phyloP scores from a whole-genome alignment of 1,140 invertebrate genomes.

The Atta cephalotes region DNA sequence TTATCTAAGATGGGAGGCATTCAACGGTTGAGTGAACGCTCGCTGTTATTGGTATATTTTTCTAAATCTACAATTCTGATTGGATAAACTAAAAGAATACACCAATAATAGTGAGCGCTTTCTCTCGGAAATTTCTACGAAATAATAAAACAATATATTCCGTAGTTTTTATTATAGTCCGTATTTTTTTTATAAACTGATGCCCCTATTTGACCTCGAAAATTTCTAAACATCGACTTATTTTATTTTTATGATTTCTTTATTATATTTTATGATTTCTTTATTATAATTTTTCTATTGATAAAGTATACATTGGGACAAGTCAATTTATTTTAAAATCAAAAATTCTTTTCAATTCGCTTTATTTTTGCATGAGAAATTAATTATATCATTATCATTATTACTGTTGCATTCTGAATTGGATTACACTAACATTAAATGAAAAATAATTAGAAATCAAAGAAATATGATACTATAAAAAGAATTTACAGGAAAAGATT shows the following conservation, averaged over 20 bases:
- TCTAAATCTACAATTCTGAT: too few relatives aligned
- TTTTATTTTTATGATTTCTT: not conserved
- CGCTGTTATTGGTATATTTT: not conserved
- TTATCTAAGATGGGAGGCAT: not conserved
- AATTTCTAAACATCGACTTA: not conserved
- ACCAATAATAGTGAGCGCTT: too few relatives aligned
- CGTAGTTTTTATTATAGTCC: not conserved
- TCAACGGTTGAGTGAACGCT: too few relatives aligned
- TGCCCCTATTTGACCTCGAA: not conserved
- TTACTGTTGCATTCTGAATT: not conserved
- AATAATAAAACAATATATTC: not conserved
- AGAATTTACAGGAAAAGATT: constrained; percentile 10
- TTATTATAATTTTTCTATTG: not conserved
- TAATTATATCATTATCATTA: not conserved
- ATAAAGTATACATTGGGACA: not conserved
- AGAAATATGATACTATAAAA: constrained; percentile 1
- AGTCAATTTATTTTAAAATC: not conserved
- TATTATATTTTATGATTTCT: not conserved
- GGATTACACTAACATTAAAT: not conserved
- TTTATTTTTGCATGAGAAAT: not conserved
- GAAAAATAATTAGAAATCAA: not conserved
- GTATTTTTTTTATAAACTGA: not conserved
- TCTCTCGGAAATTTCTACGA: too few relatives aligned
- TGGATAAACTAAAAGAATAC: too few relatives aligned
- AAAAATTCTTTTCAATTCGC: not conserved